A percentile compares a stretch with the other conserved stretches of the same genome.
Conservation (phyloP, 2,888 invertebrate genomes). For the Yponomeuta cagnagella region DNA sequence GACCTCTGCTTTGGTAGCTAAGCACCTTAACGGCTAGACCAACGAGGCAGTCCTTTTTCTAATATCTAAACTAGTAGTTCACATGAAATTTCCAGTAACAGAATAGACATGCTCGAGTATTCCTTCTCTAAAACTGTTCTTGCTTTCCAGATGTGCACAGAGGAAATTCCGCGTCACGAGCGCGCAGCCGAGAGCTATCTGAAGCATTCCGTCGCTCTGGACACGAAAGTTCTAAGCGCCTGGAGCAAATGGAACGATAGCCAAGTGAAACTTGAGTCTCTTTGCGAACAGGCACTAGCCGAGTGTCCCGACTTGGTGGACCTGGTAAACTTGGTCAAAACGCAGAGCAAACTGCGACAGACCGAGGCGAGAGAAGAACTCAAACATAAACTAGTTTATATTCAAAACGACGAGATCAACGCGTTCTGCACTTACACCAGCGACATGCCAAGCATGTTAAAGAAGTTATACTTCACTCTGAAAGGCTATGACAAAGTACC, state of each 20-base stretch:
- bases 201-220: constrained; percentile 47
- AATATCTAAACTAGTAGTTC: too few relatives aligned
- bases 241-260: constrained; percentile 52
- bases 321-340: constrained; percentile 40
- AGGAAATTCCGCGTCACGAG: constrained; percentile 61
- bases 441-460: constrained; percentile 71
- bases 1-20: too few relatives aligned
- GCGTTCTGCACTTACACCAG: constrained; percentile 65
- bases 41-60: too few relatives aligned
- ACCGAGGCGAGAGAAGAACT: constrained; percentile 57
- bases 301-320: constrained; percentile 45
- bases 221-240: constrained; percentile 43
- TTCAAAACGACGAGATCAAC: constrained; percentile 71
- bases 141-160: constrained; percentile 46
- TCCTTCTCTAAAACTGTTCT: too few relatives aligned
- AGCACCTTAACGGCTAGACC: too few relatives aligned
- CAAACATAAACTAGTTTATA: constrained; percentile 42
- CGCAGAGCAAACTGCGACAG: constrained; percentile 49
- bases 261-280: constrained; percentile 34
- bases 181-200: constrained; percentile 52
- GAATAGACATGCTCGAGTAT: too few relatives aligned
- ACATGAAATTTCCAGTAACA: too few relatives aligned
- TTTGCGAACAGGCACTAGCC: constrained; percentile 41
- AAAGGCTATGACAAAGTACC: constrained; percentile 77
- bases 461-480: constrained; percentile 75